These are phyloP conservation scores for Enteromius paludinosus DNA, from an alignment of 2,797 vertebrate genomes.

Conservation along the genomic window DNA sequence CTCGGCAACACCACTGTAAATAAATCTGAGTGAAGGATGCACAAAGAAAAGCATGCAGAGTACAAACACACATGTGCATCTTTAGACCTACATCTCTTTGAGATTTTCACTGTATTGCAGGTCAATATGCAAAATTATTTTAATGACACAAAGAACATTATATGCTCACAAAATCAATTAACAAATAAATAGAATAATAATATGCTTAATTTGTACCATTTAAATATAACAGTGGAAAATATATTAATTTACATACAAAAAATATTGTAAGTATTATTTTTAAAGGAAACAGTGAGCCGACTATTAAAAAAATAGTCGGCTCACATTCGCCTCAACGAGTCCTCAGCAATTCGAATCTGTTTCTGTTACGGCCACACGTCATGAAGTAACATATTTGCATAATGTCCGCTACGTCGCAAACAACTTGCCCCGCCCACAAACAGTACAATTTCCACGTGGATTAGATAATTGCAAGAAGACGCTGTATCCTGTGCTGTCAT, in stretches of 20 bases:
- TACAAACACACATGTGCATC: constrained; percentile 42
- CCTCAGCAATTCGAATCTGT: no score
- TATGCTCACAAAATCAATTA: not conserved
- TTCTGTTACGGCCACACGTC: no score
- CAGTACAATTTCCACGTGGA: no score
- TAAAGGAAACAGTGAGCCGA: no score
- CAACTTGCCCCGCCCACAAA: no score
- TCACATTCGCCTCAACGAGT: no score
- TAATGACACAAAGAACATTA: not conserved
- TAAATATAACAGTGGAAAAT: not conserved
- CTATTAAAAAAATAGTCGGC: no score
- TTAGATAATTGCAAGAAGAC: no score
- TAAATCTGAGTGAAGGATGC: constrained; percentile 44
- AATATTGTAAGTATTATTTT: no score
- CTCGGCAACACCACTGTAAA: constrained; percentile 51
- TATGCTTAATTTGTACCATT: not conserved
- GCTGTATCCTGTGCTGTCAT: no score
- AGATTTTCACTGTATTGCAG: not conserved
- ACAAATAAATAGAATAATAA: not conserved
- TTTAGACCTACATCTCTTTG: not conserved
- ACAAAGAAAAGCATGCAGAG: constrained; percentile 16
- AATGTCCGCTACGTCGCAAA: no score
- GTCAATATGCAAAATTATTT: not conserved
- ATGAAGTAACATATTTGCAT: no score
- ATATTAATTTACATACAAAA: not conserved